Conservation (phyloP, 2,113 vertebrate species). For the Ia io region DNA sequence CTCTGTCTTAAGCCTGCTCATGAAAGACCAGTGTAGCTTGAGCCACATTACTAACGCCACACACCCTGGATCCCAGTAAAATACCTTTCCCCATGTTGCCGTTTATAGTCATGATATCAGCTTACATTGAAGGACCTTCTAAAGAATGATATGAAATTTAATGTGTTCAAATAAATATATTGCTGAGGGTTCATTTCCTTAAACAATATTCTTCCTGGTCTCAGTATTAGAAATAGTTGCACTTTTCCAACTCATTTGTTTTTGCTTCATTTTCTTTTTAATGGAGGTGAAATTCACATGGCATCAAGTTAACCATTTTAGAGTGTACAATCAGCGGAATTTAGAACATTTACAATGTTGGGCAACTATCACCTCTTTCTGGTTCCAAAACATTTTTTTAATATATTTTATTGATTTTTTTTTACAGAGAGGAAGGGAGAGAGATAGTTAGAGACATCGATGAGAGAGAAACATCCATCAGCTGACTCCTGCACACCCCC, state of each 20-base stretch:
- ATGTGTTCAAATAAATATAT: constrained; percentile 18
- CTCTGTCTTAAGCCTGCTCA: not conserved
- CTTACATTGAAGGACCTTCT: constrained; percentile 1
- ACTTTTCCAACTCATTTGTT: not conserved
- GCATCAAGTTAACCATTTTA: constrained; percentile 6
- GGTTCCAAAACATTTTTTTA: constrained; percentile 10
- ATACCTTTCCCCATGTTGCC: not conserved
- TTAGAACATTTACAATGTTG: constrained; percentile 14
- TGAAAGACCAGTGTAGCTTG: not conserved
- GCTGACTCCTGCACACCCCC: no score
- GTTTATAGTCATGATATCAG: not conserved
- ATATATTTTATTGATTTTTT: no score
- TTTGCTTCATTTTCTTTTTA: not conserved
- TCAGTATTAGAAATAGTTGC: not conserved
- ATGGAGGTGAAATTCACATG: not conserved
- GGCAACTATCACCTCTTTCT: not conserved
- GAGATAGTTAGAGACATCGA: no score
- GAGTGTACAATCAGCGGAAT: not conserved
- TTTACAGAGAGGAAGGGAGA: no score
- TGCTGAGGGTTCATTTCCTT: constrained; percentile 20
- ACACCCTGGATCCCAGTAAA: not conserved
- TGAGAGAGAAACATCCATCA: no score
- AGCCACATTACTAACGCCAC: not conserved
- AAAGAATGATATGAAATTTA: not conserved
- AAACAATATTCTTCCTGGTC: not conserved